Evolutionary conservation across 2,113 vertebrate genomes (phyloP).

Genomic region (Nycticryphes semicollaris): DNA sequence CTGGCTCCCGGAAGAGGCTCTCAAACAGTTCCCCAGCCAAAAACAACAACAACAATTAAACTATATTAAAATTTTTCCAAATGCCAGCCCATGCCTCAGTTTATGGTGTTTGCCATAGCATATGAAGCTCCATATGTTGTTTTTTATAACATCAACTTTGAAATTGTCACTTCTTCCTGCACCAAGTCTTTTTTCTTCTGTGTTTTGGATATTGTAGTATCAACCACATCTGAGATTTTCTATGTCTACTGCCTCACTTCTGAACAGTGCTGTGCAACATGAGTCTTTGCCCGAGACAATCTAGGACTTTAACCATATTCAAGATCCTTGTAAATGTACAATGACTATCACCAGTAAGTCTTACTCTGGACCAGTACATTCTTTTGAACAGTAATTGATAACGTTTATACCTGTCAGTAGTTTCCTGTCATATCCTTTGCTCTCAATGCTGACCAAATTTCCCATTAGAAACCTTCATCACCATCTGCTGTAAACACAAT

Average conservation of each 20-base stretch:
- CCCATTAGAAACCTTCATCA: not conserved
- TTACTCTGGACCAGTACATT: not conserved
- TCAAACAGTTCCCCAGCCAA: not conserved
- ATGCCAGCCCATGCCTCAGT: conserved; percentile 18
- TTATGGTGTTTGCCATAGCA: not conserved
- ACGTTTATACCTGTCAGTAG: not conserved
- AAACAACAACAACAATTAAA: conserved; percentile 33
- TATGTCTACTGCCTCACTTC: not conserved
- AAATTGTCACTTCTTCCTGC: conserved; percentile 12
- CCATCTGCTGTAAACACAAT: not conserved
- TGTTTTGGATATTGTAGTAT: conserved; percentile 28
- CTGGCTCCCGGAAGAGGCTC: not conserved
- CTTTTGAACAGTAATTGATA: not conserved
- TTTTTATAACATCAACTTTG: not conserved
- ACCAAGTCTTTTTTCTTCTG: conserved; percentile 16
- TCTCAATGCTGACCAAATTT: not conserved
- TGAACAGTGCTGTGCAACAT: not conserved
- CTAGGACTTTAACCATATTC: not conserved
- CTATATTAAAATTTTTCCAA: not conserved
- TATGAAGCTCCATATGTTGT: conserved; percentile 48
- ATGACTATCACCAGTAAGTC: not conserved
- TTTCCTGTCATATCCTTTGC: not conserved
- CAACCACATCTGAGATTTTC: conserved; percentile 18
- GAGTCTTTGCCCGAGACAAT: not conserved
- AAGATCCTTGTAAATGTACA: not conserved